These are phyloP conservation scores for Cynaeus angustus DNA, from an alignment of 2,888 invertebrate species.

Conservation along the genomic window DNA sequence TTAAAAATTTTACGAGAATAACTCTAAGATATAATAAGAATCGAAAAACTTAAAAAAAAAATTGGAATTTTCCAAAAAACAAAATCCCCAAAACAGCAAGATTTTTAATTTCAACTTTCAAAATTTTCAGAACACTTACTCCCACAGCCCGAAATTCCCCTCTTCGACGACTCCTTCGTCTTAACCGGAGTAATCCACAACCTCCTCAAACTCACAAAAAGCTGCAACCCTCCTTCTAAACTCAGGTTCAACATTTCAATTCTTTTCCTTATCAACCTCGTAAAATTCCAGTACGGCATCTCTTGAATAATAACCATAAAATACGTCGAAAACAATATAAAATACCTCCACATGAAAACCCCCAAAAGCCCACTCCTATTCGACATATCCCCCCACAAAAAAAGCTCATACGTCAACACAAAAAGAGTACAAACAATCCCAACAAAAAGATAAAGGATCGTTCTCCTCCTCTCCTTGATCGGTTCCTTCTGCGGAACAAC, in stretches of 20 bases:
- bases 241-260: conserved; percentile 1
- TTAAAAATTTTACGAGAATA: no score
- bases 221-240: not conserved
- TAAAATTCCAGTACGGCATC: conserved; percentile 35
- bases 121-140: not conserved
- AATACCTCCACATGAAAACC: conserved; percentile 25
- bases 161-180: not conserved
- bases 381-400: conserved; percentile 15
- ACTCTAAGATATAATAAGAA: no score
- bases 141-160: not conserved
- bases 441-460: conserved; percentile 13
- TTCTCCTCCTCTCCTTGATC: not conserved
- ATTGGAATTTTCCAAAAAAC: no score
- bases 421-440: conserved; percentile 18
- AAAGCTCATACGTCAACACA: conserved; percentile 24
- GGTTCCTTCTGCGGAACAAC: conserved; percentile 21
- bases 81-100: no score
- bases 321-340: conserved; percentile 32
- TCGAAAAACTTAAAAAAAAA: no score
- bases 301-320: conserved; percentile 34
- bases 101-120: no score
- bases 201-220: not conserved
- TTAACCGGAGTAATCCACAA: conserved; percentile 32
- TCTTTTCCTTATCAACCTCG: conserved; percentile 18
- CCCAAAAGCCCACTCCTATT: conserved; percentile 5